These are phyloP conservation scores for Lerema accius DNA, from an alignment of 1,140 invertebrate genomes.

Conservation along the genomic window DNA sequence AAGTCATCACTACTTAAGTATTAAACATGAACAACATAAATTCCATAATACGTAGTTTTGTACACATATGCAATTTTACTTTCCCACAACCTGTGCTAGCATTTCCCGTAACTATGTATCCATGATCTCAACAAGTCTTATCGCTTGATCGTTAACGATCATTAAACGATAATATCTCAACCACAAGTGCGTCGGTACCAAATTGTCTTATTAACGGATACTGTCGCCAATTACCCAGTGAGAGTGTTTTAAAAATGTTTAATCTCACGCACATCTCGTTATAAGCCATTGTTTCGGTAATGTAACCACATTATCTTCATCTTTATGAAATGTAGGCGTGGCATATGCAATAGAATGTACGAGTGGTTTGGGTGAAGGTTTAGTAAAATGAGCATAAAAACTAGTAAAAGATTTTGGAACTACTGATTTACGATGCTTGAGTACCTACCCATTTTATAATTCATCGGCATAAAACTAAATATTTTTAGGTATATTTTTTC, in stretches of 20 bases:
- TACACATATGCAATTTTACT: no score
- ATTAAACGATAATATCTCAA: conserved; percentile 27
- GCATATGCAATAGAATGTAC: background rate
- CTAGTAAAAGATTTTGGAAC: no score
- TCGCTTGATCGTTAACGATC: conserved; percentile 31
- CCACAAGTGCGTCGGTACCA: conserved; percentile 35
- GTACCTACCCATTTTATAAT: no score
- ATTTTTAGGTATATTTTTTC: no score
- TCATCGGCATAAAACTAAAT: no score
- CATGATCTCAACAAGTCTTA: conserved; percentile 13
- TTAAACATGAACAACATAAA: no score
- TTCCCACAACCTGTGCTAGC: conserved; percentile 37
- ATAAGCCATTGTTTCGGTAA: conserved; percentile 27
- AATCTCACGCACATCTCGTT: conserved; percentile 57
- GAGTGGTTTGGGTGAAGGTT: background rate
- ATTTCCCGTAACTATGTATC: conserved; percentile 42
- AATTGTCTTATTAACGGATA: conserved; percentile 58
- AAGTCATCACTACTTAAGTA: no score
- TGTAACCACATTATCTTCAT: background rate
- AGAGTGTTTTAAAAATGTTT: conserved; percentile 63
- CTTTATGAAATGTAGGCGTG: conserved; percentile 10
- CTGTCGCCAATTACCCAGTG: conserved; percentile 62
- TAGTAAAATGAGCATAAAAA: background rate
- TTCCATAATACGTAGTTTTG: no score
- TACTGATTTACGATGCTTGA: no score